These are phyloP conservation scores for Cichlasoma orientale DNA, from an alignment of 2,797 vertebrate genomes.

Conservation along the genomic window DNA sequence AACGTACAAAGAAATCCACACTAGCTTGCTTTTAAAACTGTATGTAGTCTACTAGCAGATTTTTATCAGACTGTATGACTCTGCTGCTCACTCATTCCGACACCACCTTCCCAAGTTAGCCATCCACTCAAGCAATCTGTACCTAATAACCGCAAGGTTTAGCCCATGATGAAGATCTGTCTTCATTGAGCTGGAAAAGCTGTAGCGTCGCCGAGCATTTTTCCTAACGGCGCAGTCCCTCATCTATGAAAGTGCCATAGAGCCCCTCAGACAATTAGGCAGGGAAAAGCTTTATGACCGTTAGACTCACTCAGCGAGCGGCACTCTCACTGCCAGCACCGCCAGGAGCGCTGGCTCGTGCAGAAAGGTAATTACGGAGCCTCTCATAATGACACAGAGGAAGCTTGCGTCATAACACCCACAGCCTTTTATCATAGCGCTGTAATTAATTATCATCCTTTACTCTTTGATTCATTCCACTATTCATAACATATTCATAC, in stretches of 20 bases:
- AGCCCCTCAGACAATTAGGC: constrained; percentile 83
- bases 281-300: constrained; percentile 82
- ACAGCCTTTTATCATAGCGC: constrained; percentile 80
- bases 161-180: constrained; percentile 76
- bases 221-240: constrained; percentile 76
- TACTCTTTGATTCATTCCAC: constrained; percentile 84
- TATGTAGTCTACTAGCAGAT: constrained; percentile 3
- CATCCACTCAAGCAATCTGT: constrained; percentile 68
- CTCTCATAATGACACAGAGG: constrained; percentile 81
- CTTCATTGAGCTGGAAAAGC: constrained; percentile 79
- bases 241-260: constrained; percentile 81
- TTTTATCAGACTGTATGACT: constrained; percentile 5
- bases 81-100: constrained; percentile 30
- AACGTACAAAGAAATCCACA: constrained; percentile 34
- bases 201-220: constrained; percentile 66
- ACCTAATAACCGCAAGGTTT: constrained; percentile 72
- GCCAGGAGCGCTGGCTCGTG: constrained; percentile 82
- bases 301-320: constrained; percentile 76
- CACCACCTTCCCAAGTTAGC: constrained; percentile 65
- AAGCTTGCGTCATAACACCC: constrained; percentile 84
- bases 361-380: constrained; percentile 85
- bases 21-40: constrained; percentile 29
- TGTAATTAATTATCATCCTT: constrained; percentile 85
- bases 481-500: constrained; percentile 88
- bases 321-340: constrained; percentile 71